phyloP scores from a whole-genome alignment of 2,888 invertebrate genomes.

The Meteorus colon region DNA sequence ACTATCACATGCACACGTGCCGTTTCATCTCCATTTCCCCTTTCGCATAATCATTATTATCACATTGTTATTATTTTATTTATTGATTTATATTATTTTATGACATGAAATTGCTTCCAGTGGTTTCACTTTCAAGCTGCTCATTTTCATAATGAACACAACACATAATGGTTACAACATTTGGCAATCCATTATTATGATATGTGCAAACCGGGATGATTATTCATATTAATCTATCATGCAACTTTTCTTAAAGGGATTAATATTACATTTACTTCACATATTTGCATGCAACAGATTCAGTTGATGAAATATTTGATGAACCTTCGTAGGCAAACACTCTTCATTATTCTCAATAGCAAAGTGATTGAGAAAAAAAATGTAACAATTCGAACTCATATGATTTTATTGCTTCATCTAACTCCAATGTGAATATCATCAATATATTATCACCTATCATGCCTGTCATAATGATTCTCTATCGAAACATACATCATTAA shows the following conservation, averaged over 20 bases:
- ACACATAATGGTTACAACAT: not conserved
- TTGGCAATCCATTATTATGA: not conserved
- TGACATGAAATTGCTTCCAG: not conserved
- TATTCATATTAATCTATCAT: not conserved
- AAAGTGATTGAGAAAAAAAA: not conserved
- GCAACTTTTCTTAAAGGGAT: too few relatives aligned
- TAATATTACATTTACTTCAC: not conserved
- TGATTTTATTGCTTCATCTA: not conserved
- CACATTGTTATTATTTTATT: slow-evolving; percentile 9
- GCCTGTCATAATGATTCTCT: not conserved
- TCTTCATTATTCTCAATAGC: too few relatives aligned
- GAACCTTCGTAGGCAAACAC: not conserved
- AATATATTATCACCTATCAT: not conserved
- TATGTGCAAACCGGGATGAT: not conserved
- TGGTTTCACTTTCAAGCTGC: not conserved
- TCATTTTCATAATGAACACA: not conserved
- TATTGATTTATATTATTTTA: slow-evolving; percentile 8
- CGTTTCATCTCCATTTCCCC: not conserved
- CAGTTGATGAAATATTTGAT: not conserved
- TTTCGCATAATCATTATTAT: not conserved
- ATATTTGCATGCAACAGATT: not conserved
- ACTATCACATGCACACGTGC: not conserved
- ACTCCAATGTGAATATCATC: not conserved
- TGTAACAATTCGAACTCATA: not conserved
- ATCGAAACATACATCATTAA: not conserved